Base-by-base conservation (phyloP, 2,797 vertebrate species). In the Liasis olivaceus region DNA sequence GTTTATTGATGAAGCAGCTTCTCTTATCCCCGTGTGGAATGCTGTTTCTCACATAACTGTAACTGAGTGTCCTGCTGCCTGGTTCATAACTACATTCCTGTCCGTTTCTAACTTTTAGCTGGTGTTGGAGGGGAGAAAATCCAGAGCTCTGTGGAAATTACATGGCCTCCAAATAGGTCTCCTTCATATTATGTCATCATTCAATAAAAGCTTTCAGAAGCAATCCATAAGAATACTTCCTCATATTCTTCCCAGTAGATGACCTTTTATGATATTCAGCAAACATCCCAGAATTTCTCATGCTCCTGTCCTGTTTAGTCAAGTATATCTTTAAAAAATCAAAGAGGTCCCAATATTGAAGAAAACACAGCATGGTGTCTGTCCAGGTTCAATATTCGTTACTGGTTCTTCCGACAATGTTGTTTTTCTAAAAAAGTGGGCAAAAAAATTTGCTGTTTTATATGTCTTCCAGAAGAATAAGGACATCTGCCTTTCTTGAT, bases 351-450 rank as follows among this genome's bases (percentile, higher is more conserved):
- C 36, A 14, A 22, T 6, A n/a, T 58, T 85, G n/a, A 64, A n/a
- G 63, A 85, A 89, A 31, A 58, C 5, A 66, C 7, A 26, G 4
- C 3, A 24, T 24, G 58, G 24, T 84, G 12, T 81, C 24, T 58
- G 2, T 85, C 47, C 51, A 92, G 31, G 26, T 56, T 77, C 56
- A 5, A n/a, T 69, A 56, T 95, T 95, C 92, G 91, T 88, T 93
- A 95, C 92, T 94, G 87, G 89, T 88, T 95, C 91, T 85, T 95
- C n/a, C 92, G 92, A 22, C 20, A 24, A 47, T 42, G 0, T 24
- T 47, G 20, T 81, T 81, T 47, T 81, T 81, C 72, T 47, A 42
- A 47, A 47, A 47, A 47, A 15, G 86, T 93, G 90, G 93, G 51
- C 60, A 88, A 20, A 86, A 51, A 51, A 0, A 89, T 93, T 86